Evolutionary conservation across 2,888 invertebrate species (phyloP).

Genomic region (Fragum fragum): DNA sequence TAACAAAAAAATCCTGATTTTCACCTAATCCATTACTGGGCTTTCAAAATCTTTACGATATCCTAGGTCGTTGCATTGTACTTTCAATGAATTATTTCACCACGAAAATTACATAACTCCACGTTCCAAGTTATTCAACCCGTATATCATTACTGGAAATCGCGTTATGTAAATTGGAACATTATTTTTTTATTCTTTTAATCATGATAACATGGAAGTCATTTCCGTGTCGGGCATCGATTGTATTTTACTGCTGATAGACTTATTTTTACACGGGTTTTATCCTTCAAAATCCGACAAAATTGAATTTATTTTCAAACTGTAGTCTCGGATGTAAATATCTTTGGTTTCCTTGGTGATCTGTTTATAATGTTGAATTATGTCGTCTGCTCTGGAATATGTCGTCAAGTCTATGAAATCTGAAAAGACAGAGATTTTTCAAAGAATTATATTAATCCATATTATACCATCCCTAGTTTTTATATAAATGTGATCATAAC

Average conservation of each 20-base stretch:
- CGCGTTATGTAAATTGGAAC: neutral
- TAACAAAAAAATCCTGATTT: too few species aligned
- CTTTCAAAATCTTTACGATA: too few species aligned
- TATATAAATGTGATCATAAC: too few species aligned
- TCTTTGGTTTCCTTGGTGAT: neutral
- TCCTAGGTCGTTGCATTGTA: too few species aligned
- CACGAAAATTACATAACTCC: neutral
- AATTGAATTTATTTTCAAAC: constrained; percentile 14
- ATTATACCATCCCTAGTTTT: too few species aligned
- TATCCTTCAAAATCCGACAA: neutral
- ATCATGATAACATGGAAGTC: neutral
- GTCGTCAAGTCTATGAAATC: neutral
- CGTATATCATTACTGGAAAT: neutral
- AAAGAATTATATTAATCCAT: too few species aligned
- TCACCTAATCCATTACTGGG: too few species aligned
- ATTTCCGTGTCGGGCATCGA: neutral
- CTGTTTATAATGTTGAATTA: neutral
- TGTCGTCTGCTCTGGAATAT: constrained; percentile 2
- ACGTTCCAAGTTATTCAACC: neutral
- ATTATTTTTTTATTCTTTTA: neutral
- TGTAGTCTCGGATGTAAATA: neutral
- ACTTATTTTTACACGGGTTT: neutral
- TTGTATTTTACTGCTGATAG: neutral
- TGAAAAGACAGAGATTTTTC: neutral
- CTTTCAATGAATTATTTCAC: too few species aligned